Percentiles rank a stretch among this genome's conserved stretches.
Conservation (phyloP, 2,797 vertebrate species). For the Coregonus sp. region DNA sequence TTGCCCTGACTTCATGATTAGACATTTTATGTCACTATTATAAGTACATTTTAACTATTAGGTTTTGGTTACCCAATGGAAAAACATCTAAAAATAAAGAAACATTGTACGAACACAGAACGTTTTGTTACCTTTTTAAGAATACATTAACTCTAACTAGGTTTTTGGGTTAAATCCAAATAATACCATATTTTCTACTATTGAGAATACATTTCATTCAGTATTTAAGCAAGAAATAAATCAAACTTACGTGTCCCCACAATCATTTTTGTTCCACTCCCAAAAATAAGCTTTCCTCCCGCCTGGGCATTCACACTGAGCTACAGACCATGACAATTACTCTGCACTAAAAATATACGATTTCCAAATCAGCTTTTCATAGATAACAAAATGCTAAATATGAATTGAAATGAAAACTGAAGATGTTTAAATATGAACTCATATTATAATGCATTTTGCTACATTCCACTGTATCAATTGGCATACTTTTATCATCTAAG, state of each 20-base stretch:
- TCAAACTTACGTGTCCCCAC: conserved; percentile 33
- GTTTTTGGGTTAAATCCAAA: no score
- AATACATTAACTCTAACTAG: no score
- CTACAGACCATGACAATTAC: conserved; percentile 23
- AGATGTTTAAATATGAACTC: background rate
- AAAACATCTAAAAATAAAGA: background rate
- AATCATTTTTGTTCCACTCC: conserved; percentile 19
- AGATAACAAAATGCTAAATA: background rate
- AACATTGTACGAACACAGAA: background rate
- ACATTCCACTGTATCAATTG: no score
- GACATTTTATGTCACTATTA: background rate
- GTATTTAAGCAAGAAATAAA: background rate
- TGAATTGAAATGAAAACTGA: background rate
- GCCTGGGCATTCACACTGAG: conserved; percentile 28
- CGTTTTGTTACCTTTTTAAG: no score
- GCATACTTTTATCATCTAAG: no score
- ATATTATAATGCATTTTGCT: no score
- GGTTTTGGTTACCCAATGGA: background rate
- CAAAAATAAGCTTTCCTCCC: conserved; percentile 30
- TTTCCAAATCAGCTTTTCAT: background rate
- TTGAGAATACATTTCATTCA: no score
- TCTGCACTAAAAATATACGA: background rate
- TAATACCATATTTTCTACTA: no score
- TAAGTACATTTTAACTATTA: background rate
- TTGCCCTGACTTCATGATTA: background rate